Base-by-base conservation (phyloP, 2,113 vertebrate genomes). In the Pterocles orientalis region DNA sequence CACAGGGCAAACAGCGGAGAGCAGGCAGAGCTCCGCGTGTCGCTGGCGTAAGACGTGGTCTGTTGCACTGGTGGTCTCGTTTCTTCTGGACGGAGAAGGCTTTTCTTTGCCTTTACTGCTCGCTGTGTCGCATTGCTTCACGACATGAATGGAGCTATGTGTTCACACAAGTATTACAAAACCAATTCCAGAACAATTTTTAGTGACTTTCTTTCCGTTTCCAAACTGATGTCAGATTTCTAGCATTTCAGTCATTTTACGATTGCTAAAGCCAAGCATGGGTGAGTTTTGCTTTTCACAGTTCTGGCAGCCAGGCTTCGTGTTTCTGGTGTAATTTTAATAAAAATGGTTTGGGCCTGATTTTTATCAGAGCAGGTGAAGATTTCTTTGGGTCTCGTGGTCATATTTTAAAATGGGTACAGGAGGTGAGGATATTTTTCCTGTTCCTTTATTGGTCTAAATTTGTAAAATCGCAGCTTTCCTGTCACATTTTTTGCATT, bases 31-130 rank as follows among this genome's bases (percentile, higher is more conserved):
- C 41, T 14, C 11, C 33, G 0, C 0, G 14, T 9, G 16, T 7
- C 41, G 1, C 47, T 43, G 39, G 6, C 47, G 1, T 7, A 2
- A 43, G 58, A 6, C 36, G 8, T 0, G 12, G 18, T 7, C 41
- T 43, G n/a, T 20, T 47, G 68, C 43, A 7, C 64, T 18, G 58
- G 31, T 16, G 31, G 2, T 7, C 33, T 18, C 7, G 6, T 34
- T 66, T 34, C 64, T 56, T 54, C 47, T 77, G 48, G 47, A 53
- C 5, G 36, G 43, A 72, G 60, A 77, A 61, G 47, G 70, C 58
- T 78, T 78, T 18, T 12, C 51, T 65, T 31, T 58, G n/a, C 48
- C 79, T 57, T 51, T 57, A n/a, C 34, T 56, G 10, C 39, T 70
- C 45, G 21, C 31, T 14, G 0, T 18, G 34, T 39, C 1, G 1